phyloP scores from a whole-genome alignment of 2,113 vertebrate species.

The Tylochromis polylepis region DNA sequence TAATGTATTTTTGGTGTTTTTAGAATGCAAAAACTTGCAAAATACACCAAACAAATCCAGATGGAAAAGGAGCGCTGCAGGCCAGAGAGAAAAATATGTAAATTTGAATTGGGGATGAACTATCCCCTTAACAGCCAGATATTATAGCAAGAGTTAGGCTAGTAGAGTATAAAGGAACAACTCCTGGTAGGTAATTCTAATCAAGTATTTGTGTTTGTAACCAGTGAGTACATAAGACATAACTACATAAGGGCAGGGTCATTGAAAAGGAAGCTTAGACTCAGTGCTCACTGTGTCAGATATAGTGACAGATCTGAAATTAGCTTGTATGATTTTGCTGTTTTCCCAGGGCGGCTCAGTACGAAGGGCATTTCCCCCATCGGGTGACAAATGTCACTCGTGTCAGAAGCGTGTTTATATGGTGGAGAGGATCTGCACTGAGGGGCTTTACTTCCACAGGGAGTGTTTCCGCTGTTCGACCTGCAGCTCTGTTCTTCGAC shows the following conservation, averaged over 20 bases:
- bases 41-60: not conserved
- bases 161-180: not conserved
- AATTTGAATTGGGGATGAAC: not conserved
- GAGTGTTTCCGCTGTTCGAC: slow-evolving; percentile 92
- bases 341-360: slow-evolving; percentile 74
- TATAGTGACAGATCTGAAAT: not conserved
- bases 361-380: slow-evolving; percentile 76
- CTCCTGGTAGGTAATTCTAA: not conserved
- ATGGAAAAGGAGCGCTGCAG: not conserved
- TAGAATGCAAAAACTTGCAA: not conserved
- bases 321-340: not conserved
- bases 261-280: not conserved
- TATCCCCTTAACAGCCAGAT: slow-evolving; percentile 31
- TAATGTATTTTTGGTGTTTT: not conserved
- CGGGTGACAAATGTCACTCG: slow-evolving; percentile 84
- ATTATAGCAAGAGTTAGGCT: slow-evolving; percentile 12
- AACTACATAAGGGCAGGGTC: not conserved
- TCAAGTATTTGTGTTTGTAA: not conserved
- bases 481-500: slow-evolving; percentile 80
- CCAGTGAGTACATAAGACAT: not conserved
- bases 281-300: not conserved
- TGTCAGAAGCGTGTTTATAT: slow-evolving; percentile 90
- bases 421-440: slow-evolving; percentile 88
- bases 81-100: not conserved
- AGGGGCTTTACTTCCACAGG: slow-evolving; percentile 92